Base-by-base conservation (phyloP, 2,113 vertebrate species). In the Syrrhaptes paradoxus region DNA sequence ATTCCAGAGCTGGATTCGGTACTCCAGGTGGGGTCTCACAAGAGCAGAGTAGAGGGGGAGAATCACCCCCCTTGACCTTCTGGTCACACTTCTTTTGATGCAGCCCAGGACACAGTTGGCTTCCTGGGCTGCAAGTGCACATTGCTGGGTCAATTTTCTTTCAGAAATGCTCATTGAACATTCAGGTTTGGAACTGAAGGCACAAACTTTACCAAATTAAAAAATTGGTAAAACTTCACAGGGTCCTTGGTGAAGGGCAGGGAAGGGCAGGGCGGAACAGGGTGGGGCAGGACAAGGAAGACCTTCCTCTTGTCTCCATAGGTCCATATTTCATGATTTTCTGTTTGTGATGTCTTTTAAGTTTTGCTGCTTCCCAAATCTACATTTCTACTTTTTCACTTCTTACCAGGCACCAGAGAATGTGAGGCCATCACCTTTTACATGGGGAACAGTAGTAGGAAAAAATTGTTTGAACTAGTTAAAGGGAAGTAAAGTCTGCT, bases 171-270 rank as follows among this genome's bases (percentile, higher is more conserved):
- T 34, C 6, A 7, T 34, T 73, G 22, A 8, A 6, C 29, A 29
- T 63, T 49, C 43, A 75, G 24, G 15, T 79, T 83, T 55, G 22
- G 46, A 78, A 57, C 7, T 22, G 11, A 78, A 71, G 24, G 17
- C 14, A 82, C 4, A 54, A 31, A 43, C 80, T 87, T 65, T 68
- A 9, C 11, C n/a, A n/a, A n/a, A n/a, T n/a, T n/a, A 68, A 84
- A 79, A 48, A 18, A 24, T 3, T 38, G 9, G 9, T 68, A 63
- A 74, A 49, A 31, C 3, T 20, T 67, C 43, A 7, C 7, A 63
- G 3, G 11, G 9, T 5, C 25, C 7, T 46, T 18, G 3, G 16
- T 0, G 1, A 74, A 38, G 3, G 22, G 4, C 4, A 57, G 20
- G 4, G 8, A 57, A 71, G 36, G 36, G 36, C 36, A 65, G 45